A percentile compares a stretch with the other conserved stretches of the same genome.
Conservation (phyloP, 2,113 vertebrate species). For the Xiphophorus couchianus region DNA sequence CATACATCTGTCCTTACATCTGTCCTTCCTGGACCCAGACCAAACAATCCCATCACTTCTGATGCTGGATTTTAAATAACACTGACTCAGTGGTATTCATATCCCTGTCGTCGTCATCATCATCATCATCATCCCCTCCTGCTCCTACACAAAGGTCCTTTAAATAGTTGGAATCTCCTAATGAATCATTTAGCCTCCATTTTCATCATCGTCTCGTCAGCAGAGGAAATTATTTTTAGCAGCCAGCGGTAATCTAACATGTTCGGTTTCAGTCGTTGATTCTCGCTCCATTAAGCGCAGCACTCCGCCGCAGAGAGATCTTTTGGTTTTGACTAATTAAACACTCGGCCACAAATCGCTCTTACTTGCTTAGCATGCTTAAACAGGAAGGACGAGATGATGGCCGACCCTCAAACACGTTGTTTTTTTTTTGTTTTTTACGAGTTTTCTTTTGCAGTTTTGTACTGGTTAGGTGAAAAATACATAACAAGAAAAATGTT, state of each 20-base stretch:
- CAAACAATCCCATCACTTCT: slow-evolving; percentile 5
- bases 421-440: no score
- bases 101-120: not conserved
- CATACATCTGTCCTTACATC: slow-evolving; percentile 2
- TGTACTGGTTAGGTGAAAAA: no score
- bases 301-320: not conserved
- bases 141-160: slow-evolving; percentile 10
- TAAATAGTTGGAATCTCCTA: not conserved
- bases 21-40: not conserved
- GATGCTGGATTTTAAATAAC: slow-evolving; percentile 13
- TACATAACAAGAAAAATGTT: no score
- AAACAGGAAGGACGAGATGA: no score
- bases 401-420: no score
- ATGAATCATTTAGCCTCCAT: not conserved
- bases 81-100: not conserved
- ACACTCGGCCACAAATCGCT: no score
- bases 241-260: not conserved
- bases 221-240: not conserved
- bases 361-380: no score
- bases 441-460: no score
- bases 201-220: not conserved
- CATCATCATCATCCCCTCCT: not conserved
- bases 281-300: no score
- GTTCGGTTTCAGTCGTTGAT: not conserved
- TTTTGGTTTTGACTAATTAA: no score